Evolutionary conservation across 2,113 vertebrate species (phyloP).

Genomic region (Peucedramus taeniatus): DNA sequence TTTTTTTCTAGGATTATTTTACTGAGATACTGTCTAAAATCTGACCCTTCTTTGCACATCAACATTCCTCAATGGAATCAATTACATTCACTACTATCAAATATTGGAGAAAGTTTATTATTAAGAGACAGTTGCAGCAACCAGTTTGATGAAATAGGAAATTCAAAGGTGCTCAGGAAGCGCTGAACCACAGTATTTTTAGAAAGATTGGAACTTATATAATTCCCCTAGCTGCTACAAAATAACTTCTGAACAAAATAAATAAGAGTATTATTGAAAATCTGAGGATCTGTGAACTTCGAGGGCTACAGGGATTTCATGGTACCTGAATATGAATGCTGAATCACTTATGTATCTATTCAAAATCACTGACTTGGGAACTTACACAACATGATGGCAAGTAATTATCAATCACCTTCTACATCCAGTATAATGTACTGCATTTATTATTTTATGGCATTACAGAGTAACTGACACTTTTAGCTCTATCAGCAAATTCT

Average conservation of each 20-base stretch:
- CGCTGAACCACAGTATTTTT: background rate
- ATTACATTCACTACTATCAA: background rate
- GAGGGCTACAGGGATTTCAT: background rate
- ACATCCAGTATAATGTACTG: background rate
- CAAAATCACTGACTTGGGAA: background rate
- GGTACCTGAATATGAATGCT: background rate
- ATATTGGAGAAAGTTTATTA: background rate
- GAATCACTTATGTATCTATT: background rate
- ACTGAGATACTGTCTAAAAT: background rate
- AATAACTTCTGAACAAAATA: background rate
- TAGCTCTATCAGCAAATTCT: background rate
- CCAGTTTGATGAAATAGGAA: background rate
- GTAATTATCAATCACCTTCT: background rate
- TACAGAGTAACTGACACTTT: background rate
- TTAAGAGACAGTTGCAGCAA: background rate
- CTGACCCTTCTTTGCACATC: background rate
- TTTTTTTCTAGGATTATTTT: background rate
- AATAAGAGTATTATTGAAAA: background rate
- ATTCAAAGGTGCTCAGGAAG: background rate
- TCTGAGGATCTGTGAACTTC: background rate
- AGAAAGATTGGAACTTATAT: background rate
- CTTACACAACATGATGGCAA: background rate
- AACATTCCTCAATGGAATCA: background rate
- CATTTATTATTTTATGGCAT: background rate
- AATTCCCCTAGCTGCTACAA: background rate